phyloP scores from a whole-genome alignment of 2,797 vertebrate species.

The Leontocebus nigricollis region DNA sequence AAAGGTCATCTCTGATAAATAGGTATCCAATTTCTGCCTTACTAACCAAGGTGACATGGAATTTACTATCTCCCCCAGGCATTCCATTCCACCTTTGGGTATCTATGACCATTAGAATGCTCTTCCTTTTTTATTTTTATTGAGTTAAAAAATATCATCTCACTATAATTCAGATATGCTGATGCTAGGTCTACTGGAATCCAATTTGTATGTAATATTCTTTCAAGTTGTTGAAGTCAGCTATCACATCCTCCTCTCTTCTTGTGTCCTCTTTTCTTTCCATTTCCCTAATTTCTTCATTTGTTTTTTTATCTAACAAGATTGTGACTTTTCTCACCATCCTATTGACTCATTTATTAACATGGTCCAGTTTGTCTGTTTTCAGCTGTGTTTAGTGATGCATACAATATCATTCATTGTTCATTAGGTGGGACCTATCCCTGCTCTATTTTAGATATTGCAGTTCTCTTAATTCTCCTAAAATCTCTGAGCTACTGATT shows the following conservation, averaged over 20 bases:
- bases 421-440: neutral
- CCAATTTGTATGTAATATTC: neutral
- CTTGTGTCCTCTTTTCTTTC: neutral
- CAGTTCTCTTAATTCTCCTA: neutral
- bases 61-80: neutral
- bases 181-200: neutral
- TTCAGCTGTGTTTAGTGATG: neutral
- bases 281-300: neutral
- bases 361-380: neutral
- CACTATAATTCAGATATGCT: neutral
- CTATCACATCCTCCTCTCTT: neutral
- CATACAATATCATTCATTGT: neutral
- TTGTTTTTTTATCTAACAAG: neutral
- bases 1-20: constrained; percentile 45
- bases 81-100: neutral
- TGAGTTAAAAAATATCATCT: neutral
- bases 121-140: neutral
- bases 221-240: neutral
- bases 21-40: neutral
- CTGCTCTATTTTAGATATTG: neutral
- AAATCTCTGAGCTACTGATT: neutral
- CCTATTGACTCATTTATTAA: neutral
- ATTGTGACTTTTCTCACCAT: neutral
- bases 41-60: neutral
- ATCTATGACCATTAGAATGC: neutral